Evolutionary conservation across 2,113 vertebrate species (phyloP).

Genomic region (Odontesthes bonariensis): DNA sequence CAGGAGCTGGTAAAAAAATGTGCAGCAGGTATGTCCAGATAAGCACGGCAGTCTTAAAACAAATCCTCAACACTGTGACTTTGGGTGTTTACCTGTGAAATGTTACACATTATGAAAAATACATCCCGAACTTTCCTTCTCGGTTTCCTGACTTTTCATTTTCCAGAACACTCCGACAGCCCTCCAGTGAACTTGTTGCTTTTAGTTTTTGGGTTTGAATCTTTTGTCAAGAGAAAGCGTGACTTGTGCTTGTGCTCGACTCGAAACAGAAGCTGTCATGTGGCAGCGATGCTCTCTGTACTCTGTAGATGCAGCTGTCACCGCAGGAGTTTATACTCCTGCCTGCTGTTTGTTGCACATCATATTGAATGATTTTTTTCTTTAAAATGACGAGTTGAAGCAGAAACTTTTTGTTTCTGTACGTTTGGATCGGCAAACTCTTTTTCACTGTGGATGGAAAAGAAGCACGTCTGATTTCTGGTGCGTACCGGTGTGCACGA

Average conservation of each 20-base stretch:
- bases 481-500: background rate
- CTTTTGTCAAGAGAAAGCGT: slow-evolving; percentile 37
- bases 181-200: slow-evolving; percentile 33
- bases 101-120: background rate
- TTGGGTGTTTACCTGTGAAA: slow-evolving; percentile 25
- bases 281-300: background rate
- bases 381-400: slow-evolving; percentile 5
- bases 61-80: background rate
- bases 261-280: slow-evolving; percentile 33
- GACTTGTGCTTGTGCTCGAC: background rate
- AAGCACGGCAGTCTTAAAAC: slow-evolving; percentile 20
- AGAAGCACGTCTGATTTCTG: slow-evolving; percentile 12
- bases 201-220: background rate
- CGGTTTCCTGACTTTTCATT: slow-evolving; percentile 8
- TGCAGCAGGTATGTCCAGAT: slow-evolving; percentile 17
- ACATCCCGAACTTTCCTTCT: background rate
- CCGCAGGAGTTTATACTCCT: slow-evolving; percentile 19
- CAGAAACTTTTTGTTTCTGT: slow-evolving; percentile 4
- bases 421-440: background rate
- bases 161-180: slow-evolving; percentile 20
- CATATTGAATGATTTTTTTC: slow-evolving; percentile 1
- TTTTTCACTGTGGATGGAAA: background rate
- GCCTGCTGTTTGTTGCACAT: slow-evolving; percentile 18
- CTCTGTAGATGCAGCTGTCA: slow-evolving; percentile 29
- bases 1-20: background rate